A percentile compares a stretch with the other conserved stretches of the same genome.
Conservation (phyloP, 2,797 vertebrate genomes). For the Schizothorax lantsangensis region DNA sequence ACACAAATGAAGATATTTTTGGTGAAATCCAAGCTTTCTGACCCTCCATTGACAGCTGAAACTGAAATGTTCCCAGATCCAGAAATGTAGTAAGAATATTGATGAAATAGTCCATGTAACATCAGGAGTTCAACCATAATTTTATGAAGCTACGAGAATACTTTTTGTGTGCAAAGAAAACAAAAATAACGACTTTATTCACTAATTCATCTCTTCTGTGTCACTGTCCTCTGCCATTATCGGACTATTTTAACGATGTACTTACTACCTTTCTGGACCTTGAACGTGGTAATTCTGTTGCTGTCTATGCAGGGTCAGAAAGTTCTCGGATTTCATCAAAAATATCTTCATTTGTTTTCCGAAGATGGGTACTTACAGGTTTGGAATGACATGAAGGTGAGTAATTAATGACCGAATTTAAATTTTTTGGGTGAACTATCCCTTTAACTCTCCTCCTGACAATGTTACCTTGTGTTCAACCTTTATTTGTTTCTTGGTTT, state of each 20-base stretch:
- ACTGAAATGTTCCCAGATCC: too few species aligned
- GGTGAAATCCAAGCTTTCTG: too few species aligned
- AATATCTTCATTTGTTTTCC: neutral
- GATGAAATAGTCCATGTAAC: too few species aligned
- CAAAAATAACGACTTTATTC: too few species aligned
- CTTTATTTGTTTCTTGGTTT: constrained; percentile 73
- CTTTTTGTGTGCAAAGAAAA: too few species aligned
- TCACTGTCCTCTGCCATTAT: neutral
- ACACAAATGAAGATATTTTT: too few species aligned
- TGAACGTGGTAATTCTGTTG: neutral
- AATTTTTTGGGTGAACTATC: neutral
- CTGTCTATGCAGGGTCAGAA: neutral
- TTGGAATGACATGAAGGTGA: neutral
- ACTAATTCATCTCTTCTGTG: neutral
- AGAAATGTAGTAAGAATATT: too few species aligned
- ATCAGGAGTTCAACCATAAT: too few species aligned
- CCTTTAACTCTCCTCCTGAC: neutral
- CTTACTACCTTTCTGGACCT: neutral
- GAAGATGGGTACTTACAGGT: neutral
- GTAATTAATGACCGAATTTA: neutral
- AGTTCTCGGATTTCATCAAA: neutral
- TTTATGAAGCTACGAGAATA: too few species aligned
- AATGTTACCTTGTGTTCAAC: neutral
- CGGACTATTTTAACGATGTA: too few species aligned
- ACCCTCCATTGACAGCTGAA: too few species aligned